Percentiles rank a stretch among this genome's conserved stretches.
These are phyloP conservation scores for Temnothorax longispinosus DNA, from an alignment of 1,140 invertebrate species.

Conservation along the genomic window DNA sequence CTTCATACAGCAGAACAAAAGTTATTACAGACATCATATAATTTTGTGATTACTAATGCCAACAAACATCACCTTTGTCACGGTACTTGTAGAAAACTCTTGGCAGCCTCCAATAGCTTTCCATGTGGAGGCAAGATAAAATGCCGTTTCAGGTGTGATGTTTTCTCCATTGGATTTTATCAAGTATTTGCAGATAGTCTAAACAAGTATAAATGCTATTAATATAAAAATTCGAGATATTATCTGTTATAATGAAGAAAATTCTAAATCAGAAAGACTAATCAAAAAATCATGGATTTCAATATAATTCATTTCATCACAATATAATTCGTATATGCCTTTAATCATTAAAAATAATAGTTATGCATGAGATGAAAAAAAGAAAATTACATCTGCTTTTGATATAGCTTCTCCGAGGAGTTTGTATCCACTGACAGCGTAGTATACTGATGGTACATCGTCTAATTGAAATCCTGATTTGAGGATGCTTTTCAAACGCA, in stretches of 20 bases:
- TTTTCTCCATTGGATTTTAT: slow-evolving; percentile 80
- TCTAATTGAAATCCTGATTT: slow-evolving; percentile 85
- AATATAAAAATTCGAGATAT: slow-evolving; percentile 19
- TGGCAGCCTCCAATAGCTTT: slow-evolving; percentile 85
- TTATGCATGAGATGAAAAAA: neutral
- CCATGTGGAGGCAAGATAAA: slow-evolving; percentile 86
- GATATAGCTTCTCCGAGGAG: slow-evolving; percentile 85
- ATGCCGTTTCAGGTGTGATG: slow-evolving; percentile 85
- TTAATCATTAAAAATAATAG: neutral
- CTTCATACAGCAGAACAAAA: slow-evolving; percentile 81
- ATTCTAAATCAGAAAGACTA: slow-evolving; percentile 84
- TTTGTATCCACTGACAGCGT: slow-evolving; percentile 87
- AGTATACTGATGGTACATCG: slow-evolving; percentile 86
- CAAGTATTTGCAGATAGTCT: slow-evolving; percentile 87
- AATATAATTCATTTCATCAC: slow-evolving; percentile 61
- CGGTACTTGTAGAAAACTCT: slow-evolving; percentile 70
- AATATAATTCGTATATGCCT: neutral
- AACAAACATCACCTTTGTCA: slow-evolving; percentile 78
- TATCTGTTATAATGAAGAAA: slow-evolving; percentile 3
- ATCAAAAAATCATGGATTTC: slow-evolving; percentile 82
- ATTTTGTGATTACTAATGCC: neutral
- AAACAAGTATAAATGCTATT: slow-evolving; percentile 57
- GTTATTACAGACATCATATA: slow-evolving; percentile 78
- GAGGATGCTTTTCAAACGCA: slow-evolving; percentile 86
- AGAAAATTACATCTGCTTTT: slow-evolving; percentile 66